Evolutionary conservation across 2,888 invertebrate genomes (phyloP).

Genomic region (Scaptodrosophila latifasciaeformis): DNA sequence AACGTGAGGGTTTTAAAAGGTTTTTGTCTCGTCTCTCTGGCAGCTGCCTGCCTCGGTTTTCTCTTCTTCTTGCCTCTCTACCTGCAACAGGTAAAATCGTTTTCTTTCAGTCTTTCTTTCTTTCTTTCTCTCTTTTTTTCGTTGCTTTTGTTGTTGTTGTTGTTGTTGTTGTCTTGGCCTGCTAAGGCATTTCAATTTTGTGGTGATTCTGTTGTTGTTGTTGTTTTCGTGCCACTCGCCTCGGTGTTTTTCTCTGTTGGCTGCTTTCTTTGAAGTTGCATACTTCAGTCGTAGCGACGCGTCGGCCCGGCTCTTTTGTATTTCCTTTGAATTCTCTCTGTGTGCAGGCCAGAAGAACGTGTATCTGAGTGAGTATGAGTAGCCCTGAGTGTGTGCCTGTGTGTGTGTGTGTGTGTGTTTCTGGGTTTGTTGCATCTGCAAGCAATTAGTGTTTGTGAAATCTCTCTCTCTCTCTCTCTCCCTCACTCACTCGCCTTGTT

Average conservation of each 20-base stretch:
- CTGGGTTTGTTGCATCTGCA: slow-evolving; percentile 47
- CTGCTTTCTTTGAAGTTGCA: slow-evolving; percentile 63
- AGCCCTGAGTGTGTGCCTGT: too few relatives aligned
- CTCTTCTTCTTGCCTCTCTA: slow-evolving; percentile 31
- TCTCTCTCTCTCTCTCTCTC: too few relatives aligned
- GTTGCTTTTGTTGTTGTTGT: slow-evolving; percentile 43
- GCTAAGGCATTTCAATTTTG: slow-evolving; percentile 15
- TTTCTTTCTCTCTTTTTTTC: slow-evolving; percentile 59
- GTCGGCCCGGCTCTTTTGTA: slow-evolving; percentile 59
- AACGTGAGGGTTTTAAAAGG: slow-evolving; percentile 65
- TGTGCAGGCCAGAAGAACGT: too few relatives aligned
- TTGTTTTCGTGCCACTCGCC: slow-evolving; percentile 13
- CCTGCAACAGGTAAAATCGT: slow-evolving; percentile 66
- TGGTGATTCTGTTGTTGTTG: slow-evolving; percentile 30
- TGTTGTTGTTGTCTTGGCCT: too few relatives aligned
- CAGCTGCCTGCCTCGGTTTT: slow-evolving; percentile 39
- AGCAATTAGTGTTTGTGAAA: slow-evolving; percentile 69
- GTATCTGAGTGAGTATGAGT: too few relatives aligned
- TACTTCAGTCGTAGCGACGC: slow-evolving; percentile 40
- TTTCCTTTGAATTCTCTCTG: slow-evolving; percentile 54
- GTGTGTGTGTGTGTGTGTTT: not conserved
- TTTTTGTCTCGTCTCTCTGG: slow-evolving; percentile 56
- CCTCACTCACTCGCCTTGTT: too few relatives aligned
- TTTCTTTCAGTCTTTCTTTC: too few relatives aligned
- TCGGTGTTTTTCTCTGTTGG: slow-evolving; percentile 12